Percentiles rank a stretch among this genome's conserved stretches.
Evolutionary conservation across 53 echinoderm and acorn worm species (phyloP).

Genomic region (Patiria pectinifera): DNA sequence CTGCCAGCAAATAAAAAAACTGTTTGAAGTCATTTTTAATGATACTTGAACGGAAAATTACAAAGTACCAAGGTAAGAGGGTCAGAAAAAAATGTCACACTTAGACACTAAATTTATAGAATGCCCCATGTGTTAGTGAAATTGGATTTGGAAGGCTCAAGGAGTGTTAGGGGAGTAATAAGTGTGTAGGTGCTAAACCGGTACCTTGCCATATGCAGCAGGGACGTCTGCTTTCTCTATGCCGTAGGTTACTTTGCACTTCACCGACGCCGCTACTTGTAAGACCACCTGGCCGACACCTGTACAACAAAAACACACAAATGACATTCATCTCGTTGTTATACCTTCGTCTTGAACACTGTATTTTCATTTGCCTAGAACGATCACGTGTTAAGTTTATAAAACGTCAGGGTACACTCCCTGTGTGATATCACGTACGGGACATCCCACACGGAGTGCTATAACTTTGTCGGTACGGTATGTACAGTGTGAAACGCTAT

Average conservation of each 20-base stretch:
- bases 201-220: slow-evolving; percentile 87
- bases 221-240: slow-evolving; percentile 98
- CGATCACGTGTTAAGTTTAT: no score
- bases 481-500: no score
- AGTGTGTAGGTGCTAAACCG: neutral
- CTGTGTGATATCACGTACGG: no score
- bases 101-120: neutral
- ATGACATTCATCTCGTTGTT: neutral
- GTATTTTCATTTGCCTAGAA: no score
- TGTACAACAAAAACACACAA: slow-evolving; percentile 28
- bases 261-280: slow-evolving; percentile 89
- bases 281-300: slow-evolving; percentile 97
- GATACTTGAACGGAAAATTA: no score
- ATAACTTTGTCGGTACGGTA: no score
- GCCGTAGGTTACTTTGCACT: slow-evolving; percentile 93
- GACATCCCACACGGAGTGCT: no score
- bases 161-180: neutral
- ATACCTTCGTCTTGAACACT: no score
- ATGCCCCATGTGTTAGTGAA: neutral
- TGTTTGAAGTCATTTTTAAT: no score
- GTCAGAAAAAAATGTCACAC: neutral
- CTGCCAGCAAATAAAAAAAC: no score
- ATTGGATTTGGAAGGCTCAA: neutral
- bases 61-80: no score
- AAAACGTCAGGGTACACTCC: no score